Base-by-base conservation (phyloP, 2,888 invertebrate genomes). In the Drosophila subquinaria region DNA sequence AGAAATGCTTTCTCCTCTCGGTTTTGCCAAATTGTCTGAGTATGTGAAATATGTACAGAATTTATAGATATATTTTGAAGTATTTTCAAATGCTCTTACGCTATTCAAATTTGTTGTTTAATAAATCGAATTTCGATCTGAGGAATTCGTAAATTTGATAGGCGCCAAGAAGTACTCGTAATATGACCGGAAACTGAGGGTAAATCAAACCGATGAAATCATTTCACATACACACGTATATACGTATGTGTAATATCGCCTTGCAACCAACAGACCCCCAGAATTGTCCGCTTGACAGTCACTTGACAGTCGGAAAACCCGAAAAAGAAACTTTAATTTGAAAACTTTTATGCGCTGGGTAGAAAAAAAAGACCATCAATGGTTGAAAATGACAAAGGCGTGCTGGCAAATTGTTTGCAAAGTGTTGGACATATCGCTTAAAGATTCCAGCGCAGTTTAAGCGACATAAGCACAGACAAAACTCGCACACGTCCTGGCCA, bases 391-490 rank as follows among this genome's bases (percentile, higher is more conserved):
- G 64, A 67, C 60, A 69, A 73, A 61, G 73, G 65, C 73, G 62
- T 70, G 45, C 51, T 50, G 70, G 90, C 78, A 88, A 89, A 89
- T 89, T 89, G 86, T 85, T 88, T 61, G 69, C 72, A 76, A 89
- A 87, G 84, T 81, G 82, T 76, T 76, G 79, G 73, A 81, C 88
- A 76, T 69, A 83, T 81, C 72, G 79, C 69, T 89, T 84, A 89
- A 89, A 88, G 88, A 83, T 70, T 70, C 66, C 53, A 15, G 35
- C 48, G 43, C 57, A 64, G 73, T 71, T 84, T 66, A 66, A 89
- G 63, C 40, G 72, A 48, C 57, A 45, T 57, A 63, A 62, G 35
- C 38, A 43, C 48, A 50, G 50, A 30, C 50, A 43, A 43, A 8
- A 30, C 57, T 71, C 59, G 70, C 79, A 88, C 89, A 59, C 59